Evolutionary conservation across 2,113 vertebrate genomes (phyloP), one percentile per base, ranked within the genome.

Genomic region (Peromyscus californicus): DNA sequence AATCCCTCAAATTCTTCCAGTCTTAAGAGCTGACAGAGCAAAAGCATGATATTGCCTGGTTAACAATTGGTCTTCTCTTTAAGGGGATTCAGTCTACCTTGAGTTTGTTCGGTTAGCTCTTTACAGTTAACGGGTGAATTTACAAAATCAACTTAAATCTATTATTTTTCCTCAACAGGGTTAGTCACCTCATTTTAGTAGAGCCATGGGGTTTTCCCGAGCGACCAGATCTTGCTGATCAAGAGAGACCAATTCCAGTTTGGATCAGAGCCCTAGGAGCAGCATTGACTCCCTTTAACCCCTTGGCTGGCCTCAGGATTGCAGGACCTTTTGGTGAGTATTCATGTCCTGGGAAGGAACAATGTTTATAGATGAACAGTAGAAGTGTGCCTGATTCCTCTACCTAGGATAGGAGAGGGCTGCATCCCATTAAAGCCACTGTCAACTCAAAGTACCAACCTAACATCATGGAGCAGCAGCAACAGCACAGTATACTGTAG

Each of bases 181-280:
- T 99, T 85, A 99, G 99, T 98, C 99, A 99, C 96, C 98, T 99
- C 72, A 98, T 99, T 96, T 98, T 99, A 98, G 99, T 99, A 98
- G 99, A 99, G 95, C 99, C 99, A 0, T 99, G 99, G 99, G 99
- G 99, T 96, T 99, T 99, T 97, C 99, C 99, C 69, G 99, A 99
- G 98, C 98, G 98, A 72, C 99, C 99, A 16, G 98, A 99, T 95
- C 98, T 98, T 57, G 98, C 96, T 11, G 99, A 99, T 65, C 98
- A 99, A 0, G 99, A 99, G 93, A 98, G 99, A 93, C 99, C 99
- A 76, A 99, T 99, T 98, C 99, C 99, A 0, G 99, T 99, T 63
- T 99, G 99, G 99, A 99, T 99, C 98, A 99, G 99, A 99, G 99
- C 99, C 86, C 97, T 99, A 16, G 99, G 99, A 78, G 99, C 99